Evolutionary conservation across 2,888 invertebrate species (phyloP), one percentile per base, ranked within the genome.

Genomic region (Plebejus argus): DNA sequence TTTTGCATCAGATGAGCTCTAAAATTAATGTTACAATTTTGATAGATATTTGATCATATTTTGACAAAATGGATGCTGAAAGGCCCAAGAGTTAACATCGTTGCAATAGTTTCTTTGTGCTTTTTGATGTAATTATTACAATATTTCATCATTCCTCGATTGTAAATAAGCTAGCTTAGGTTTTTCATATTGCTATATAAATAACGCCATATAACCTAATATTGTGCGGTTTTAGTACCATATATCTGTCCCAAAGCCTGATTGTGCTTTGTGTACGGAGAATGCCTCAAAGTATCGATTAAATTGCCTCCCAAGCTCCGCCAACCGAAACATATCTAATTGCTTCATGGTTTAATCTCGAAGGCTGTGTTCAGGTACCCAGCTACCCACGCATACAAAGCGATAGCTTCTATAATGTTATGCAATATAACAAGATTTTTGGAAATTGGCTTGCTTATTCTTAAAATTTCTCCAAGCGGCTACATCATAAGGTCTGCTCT

Each of bases 321-420:
- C 28, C 15, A 66, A 66, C 66, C 66, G 66, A 66, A 66, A 66
- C 66, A 66, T 66, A 66, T 28, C 66, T 66, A 66, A 66, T 66
- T 66, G 66, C 66, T 66, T 66, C 66, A 66, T 66, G 66, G 66
- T 66, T 66, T 66, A 66, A 66, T 66, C 66, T 66, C 66, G 66
- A 66, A 66, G 66, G 66, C 66, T 66, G 28, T 66, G 28, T 66
- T 66, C 28, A 66, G 66, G 66, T 66, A 15, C 28, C 66, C 15
- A 66, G 15, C 23, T 33, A 15, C 28, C 28, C 28, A 66, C 66
- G 28, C 28, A 28, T 28, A 33, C 33, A 66, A 33, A 66, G 66
- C 33, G 15, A 66, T 66, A 66, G 28, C 12, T 15, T 28, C 18
- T 18, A 66, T 15, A 66, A 66, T 28, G 66, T 28, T 66, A 28